Evolutionary conservation across 2,888 invertebrate species (phyloP), one percentile per base, ranked within the genome.

Genomic region (Molanna angustata): DNA sequence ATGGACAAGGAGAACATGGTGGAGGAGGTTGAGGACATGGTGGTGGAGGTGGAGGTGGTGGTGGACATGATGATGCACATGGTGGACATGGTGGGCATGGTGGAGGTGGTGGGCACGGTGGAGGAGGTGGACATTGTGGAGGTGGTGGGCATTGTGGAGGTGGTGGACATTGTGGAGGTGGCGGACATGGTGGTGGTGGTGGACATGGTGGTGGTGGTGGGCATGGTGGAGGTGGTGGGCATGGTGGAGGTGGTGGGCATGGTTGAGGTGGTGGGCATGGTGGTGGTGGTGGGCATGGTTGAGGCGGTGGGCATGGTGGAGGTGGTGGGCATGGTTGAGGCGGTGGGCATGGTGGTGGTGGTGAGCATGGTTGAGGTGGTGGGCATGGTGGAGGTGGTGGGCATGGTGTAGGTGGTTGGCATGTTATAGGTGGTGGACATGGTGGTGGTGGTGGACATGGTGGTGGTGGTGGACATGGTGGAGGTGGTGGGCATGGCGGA

Each of bases 261-360:
- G 49, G 49, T 14, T 20, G 40, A 11, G 43, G 42, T 16, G 43
- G 57, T 4, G 60, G 60, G 13, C 51, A 58, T 1, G 44, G 44
- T 2, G 7, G 13, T 6, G 41, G 41, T 17, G 20, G 21, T 13
- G 58, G 59, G 9, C 35, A 35, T 11, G 19, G 40, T 21, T 32
- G 35, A 11, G 33, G 40, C 14, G 43, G 44, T 16, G 48, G 49
- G 19, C 42, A 45, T 3, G 42, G 39, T 16, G 39, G 22, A 13
- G 21, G 21, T 13, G 21, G 22, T 6, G 42, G 84, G 83, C 65
- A 73, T n/a, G 77, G 71, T 65, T 74, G 78, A 58, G 78, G 79
- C 56, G 75, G 75, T 0, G 56, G 43, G 2, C 4, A 21, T 4
- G 39, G 44, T 18, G 6, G 32, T 16, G 3, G 46, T 14, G 2